phyloP scores from a whole-genome alignment of 2,888 invertebrate genomes.

The Dioctria linearis region DNA sequence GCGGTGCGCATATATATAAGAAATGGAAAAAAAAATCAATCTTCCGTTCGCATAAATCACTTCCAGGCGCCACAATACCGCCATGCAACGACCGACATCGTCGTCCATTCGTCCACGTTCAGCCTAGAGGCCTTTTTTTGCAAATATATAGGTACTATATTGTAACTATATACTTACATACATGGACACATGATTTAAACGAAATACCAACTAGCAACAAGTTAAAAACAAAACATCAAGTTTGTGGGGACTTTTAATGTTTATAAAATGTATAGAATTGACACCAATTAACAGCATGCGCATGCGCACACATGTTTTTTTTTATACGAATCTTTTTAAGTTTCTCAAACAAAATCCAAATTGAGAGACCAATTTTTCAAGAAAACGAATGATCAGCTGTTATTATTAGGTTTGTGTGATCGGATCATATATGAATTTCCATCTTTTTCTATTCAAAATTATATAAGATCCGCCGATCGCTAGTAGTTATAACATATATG shows the following conservation, averaged over 20 bases:
- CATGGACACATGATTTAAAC: too few relatives aligned
- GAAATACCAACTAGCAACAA: too few relatives aligned
- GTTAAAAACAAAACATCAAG: too few relatives aligned
- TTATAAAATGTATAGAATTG: not conserved
- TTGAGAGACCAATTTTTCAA: constrained; percentile 18
- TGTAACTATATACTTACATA: too few relatives aligned
- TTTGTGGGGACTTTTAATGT: too few relatives aligned
- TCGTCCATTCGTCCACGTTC: not conserved
- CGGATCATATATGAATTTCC: not conserved
- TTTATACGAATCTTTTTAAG: constrained; percentile 11
- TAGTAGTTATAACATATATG: not conserved
- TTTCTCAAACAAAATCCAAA: constrained; percentile 29
- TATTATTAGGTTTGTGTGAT: not conserved
- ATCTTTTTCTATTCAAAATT: not conserved
- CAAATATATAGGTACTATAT: too few relatives aligned
- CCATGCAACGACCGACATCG: constrained; percentile 10
- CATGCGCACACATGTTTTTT: not conserved
- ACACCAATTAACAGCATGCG: not conserved
- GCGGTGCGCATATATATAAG: not conserved
- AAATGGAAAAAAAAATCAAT: constrained; percentile 9
- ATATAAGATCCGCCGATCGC: not conserved
- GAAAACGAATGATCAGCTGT: not conserved
- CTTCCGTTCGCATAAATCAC: constrained; percentile 54
- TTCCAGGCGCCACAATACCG: constrained; percentile 51
- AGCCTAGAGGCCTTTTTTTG: too few relatives aligned